Conservation (phyloP, 2,113 vertebrate species). For the Recurvirostra avosetta region DNA sequence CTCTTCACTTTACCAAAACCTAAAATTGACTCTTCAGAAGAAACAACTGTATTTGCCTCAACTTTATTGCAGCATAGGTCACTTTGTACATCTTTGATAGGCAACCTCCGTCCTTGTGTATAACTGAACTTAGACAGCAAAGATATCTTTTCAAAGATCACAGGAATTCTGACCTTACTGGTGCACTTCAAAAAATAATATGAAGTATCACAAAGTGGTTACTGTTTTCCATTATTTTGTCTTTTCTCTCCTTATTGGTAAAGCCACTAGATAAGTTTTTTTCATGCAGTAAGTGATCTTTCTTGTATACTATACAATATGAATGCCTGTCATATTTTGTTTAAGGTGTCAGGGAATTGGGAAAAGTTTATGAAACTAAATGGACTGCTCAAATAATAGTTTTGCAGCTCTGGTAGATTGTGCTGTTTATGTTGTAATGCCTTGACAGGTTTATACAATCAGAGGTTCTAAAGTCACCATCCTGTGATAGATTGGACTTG, state of each 20-base stretch:
- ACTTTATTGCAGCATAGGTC: neutral
- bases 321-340: conserved; percentile 71
- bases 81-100: neutral
- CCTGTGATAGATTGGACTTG: conserved; percentile 59
- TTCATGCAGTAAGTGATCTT: conserved; percentile 26
- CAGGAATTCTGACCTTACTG: neutral
- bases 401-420: conserved; percentile 63
- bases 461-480: conserved; percentile 51
- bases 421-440: conserved; percentile 66
- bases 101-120: neutral
- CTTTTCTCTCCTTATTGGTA: conserved; percentile 18
- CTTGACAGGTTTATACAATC: conserved; percentile 71
- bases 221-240: neutral
- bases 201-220: neutral
- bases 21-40: neutral
- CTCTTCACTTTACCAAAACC: neutral
- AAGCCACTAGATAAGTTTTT: conserved; percentile 2
- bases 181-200: neutral
- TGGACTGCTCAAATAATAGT: conserved; percentile 63
- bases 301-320: conserved; percentile 50
- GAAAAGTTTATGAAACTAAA: conserved; percentile 74
- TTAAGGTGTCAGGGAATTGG: conserved; percentile 65
- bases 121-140: neutral
- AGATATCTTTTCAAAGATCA: neutral
- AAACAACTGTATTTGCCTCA: conserved; percentile 5